Base-by-base conservation (phyloP, 2,888 invertebrate genomes). In the Folsomia candida region DNA sequence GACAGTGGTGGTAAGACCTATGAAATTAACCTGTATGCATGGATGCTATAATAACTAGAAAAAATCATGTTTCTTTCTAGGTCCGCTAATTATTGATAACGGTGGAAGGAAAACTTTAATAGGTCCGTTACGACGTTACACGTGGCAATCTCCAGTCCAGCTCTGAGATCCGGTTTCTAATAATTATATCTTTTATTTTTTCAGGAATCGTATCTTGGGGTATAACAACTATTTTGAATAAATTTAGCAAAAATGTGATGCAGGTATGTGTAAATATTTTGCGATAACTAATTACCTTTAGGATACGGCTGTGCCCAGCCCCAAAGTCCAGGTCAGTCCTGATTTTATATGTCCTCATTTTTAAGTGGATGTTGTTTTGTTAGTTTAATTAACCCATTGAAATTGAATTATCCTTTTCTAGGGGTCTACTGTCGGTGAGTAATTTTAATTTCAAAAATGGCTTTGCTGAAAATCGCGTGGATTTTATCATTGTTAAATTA, bases 41-140 rank as follows among this genome's bases (percentile, higher is more conserved):
- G n/a, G n/a, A n/a, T n/a, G n/a, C n/a, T n/a, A n/a, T n/a, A n/a
- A n/a, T n/a, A n/a, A n/a, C n/a, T n/a, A n/a, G n/a, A n/a, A n/a
- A n/a, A n/a, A n/a, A n/a, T n/a, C n/a, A n/a, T n/a, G 11, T 47
- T 47, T 47, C 47, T 57, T 57, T 59, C 51, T 62, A 18, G 76
- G 78, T 9, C 78, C 78, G 37, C 57, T 76, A 2, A 71, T 72
- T n/a, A 78, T 78, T 67, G 76, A 75, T 65, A 78, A 78, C 57
- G 78, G 78, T 58, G 76, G 78, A 51, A 61, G 78, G 25, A 60
- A 74, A 20, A 78, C 78, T 25, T 65, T 76, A 24, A 71, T 78
- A 14, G 78, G 75, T 29, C 68, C 70, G 24, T 68, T 3, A 47
- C 20, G 25, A 64, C n/a, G n/a, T n/a, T n/a, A n/a, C n/a, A n/a